Evolutionary conservation across 2,113 vertebrate species (phyloP).

Genomic region (Anolis carolinensis): DNA sequence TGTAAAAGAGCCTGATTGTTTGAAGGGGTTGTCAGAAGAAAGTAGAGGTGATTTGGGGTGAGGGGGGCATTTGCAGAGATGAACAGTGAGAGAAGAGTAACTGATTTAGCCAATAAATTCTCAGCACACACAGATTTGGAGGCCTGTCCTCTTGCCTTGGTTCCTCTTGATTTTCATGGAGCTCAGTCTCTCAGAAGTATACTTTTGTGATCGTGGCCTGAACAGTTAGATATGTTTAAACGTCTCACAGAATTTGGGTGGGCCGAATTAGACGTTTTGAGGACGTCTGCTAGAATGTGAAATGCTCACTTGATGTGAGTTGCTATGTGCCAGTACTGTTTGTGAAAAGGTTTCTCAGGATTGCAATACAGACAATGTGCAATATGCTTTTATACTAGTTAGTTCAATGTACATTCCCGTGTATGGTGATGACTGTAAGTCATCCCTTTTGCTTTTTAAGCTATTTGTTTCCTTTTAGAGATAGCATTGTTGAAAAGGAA

Average conservation of each 20-base stretch:
- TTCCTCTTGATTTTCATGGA: neutral
- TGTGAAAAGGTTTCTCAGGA: conserved; percentile 58
- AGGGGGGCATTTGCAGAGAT: neutral
- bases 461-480: conserved; percentile 18
- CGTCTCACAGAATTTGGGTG: neutral
- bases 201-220: conserved; percentile 3
- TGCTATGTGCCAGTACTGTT: conserved; percentile 40
- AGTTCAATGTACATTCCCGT: neutral
- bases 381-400: conserved; percentile 66
- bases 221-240: neutral
- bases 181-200: neutral
- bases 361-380: conserved; percentile 60
- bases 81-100: neutral
- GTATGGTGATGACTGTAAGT: conserved; percentile 7
- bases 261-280: conserved; percentile 1
- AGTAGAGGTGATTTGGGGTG: no score
- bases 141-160: neutral
- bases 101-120: neutral
- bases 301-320: conserved; percentile 5
- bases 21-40: no score
- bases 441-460: conserved; percentile 29
- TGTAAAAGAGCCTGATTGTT: neutral
- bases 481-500: conserved; percentile 10
- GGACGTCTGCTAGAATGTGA: conserved; percentile 15
- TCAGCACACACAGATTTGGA: neutral